Conservation (phyloP, 2,797 vertebrate species). For the Lepus townsendii region DNA sequence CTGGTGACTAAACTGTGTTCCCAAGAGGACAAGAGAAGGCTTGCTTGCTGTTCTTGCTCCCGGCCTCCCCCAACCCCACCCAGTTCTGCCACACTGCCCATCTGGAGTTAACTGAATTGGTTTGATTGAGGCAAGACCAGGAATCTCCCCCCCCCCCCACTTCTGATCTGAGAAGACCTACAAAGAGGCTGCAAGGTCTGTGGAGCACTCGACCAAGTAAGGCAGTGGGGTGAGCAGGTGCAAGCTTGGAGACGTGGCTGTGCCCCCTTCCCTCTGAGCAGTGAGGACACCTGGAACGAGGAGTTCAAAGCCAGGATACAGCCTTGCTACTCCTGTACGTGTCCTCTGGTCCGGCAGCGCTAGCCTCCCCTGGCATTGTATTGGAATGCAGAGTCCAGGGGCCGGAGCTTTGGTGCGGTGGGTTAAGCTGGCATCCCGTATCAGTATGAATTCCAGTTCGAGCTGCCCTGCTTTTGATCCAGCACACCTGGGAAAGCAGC, state of each 20-base stretch:
- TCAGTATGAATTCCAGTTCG: too few species aligned
- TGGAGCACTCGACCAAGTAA: not conserved
- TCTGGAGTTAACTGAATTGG: not conserved
- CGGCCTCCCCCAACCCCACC: not conserved
- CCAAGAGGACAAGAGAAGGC: not conserved
- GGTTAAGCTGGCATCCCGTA: too few species aligned
- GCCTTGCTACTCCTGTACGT: not conserved
- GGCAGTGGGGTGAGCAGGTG: not conserved
- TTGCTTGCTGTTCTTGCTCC: not conserved
- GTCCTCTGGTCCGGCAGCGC: not conserved
- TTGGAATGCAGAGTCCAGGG: not conserved
- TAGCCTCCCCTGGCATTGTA: not conserved
- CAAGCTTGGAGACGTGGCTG: not conserved
- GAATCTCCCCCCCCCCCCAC: not conserved
- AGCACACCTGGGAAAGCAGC: too few species aligned
- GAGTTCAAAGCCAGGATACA: not conserved
- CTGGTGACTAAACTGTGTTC: not conserved
- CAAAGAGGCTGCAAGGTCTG: not conserved
- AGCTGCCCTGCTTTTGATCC: too few species aligned
- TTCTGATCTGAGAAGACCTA: not conserved
- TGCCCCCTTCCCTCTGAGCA: not conserved
- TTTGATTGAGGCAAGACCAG: not conserved
- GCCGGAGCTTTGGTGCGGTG: too few species aligned
- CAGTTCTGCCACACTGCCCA: not conserved
- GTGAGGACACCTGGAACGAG: not conserved